Evolutionary conservation across 92 coral and sea anemone species (phyloP).

Genomic region (Hydrozoanthus gracilis): DNA sequence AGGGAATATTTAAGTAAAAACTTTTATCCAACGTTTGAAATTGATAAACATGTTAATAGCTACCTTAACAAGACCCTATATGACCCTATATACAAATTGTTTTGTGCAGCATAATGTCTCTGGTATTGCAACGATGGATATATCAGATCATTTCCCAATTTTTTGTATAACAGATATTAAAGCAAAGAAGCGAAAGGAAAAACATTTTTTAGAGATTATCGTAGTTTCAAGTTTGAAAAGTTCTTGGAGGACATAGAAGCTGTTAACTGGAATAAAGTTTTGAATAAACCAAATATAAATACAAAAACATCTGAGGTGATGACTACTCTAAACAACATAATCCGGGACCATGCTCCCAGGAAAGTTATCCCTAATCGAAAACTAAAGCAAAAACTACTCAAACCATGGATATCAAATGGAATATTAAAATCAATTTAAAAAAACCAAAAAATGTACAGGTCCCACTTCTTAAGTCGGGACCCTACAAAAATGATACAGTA

Average conservation of each 20-base stretch:
- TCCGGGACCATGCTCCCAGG: neutral
- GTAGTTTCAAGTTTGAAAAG: neutral
- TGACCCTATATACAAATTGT: neutral
- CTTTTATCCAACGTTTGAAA: no score
- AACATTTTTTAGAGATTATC: constrained; percentile 1
- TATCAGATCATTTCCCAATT: neutral
- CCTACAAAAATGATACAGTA: neutral
- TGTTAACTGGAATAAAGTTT: neutral
- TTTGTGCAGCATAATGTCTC: neutral
- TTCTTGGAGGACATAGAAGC: neutral
- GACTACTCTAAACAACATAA: neutral
- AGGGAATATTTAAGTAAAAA: no score
- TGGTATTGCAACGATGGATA: constrained; percentile 10
- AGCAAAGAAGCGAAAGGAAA: constrained; percentile 14
- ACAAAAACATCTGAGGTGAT: neutral
- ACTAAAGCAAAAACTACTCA: neutral
- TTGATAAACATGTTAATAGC: no score
- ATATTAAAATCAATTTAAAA: neutral
- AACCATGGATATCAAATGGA: neutral
- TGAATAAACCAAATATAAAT: neutral
- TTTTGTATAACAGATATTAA: constrained; percentile 6
- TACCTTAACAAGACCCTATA: no score
- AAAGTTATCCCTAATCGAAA: neutral
- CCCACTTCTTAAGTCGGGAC: neutral
- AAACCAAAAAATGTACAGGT: neutral